Evolutionary conservation across 2,113 vertebrate genomes (phyloP).

Genomic region (Orcinus orca): DNA sequence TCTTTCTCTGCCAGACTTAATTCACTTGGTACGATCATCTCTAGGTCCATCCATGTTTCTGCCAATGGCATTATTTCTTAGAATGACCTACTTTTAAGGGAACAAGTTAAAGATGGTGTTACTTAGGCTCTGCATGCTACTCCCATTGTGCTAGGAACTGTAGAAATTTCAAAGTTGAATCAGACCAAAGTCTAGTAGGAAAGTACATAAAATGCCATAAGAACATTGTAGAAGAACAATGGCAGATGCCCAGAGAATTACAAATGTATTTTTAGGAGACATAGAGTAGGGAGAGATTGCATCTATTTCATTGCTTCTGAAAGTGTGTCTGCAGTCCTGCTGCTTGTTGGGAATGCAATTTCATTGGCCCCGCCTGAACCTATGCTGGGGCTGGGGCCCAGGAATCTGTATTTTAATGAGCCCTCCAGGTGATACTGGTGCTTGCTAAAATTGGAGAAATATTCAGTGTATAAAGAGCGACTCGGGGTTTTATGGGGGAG

Average conservation of each 20-base stretch:
- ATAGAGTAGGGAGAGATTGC: background rate
- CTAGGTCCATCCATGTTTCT: background rate
- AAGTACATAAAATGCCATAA: background rate
- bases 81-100: background rate
- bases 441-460: background rate
- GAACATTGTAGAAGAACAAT: background rate
- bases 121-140: background rate
- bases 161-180: background rate
- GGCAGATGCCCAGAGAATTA: background rate
- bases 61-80: background rate
- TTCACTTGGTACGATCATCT: background rate
- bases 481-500: background rate
- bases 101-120: background rate
- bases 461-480: background rate
- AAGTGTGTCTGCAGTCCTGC: background rate
- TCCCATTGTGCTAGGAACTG: background rate
- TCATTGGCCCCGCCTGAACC: background rate
- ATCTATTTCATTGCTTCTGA: background rate
- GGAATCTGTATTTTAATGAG: background rate
- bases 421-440: background rate
- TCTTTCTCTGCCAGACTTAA: background rate
- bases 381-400: rapidly evolving
- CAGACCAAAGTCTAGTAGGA: background rate
- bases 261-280: background rate
- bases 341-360: background rate